A percentile compares a stretch with the other conserved stretches of the same genome.
Conservation (phyloP, 2,888 invertebrate genomes). For the Aelia acuminata region DNA sequence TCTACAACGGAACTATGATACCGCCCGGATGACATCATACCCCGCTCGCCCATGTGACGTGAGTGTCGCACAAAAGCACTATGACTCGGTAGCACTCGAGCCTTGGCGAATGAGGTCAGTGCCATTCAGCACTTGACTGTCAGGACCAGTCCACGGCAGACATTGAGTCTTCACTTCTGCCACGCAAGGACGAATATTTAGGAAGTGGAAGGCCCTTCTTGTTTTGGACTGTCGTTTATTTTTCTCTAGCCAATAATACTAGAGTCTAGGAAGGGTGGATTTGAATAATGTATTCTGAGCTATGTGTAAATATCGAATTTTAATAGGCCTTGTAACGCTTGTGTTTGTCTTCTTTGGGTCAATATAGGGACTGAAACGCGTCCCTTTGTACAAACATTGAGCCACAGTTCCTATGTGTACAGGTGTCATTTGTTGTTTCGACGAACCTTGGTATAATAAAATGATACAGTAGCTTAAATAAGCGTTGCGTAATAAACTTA, state of each 20-base stretch:
- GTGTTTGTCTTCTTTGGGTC: neutral
- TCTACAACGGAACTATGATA: neutral
- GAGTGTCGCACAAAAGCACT: neutral
- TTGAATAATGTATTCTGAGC: slow-evolving; percentile 7
- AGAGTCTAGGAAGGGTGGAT: neutral
- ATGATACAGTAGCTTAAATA: neutral
- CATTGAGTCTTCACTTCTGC: neutral
- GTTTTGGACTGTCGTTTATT: neutral
- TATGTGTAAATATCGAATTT: neutral
- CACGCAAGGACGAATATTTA: neutral
- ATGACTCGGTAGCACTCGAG: neutral
- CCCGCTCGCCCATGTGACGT: neutral
- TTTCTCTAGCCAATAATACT: neutral
- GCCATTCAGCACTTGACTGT: neutral
- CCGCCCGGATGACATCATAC: neutral
- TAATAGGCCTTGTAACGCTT: neutral
- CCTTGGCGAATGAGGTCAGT: slow-evolving; percentile 22
- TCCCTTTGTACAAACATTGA: neutral
- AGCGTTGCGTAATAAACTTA: no score
- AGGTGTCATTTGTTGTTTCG: neutral
- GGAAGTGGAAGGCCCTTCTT: neutral
- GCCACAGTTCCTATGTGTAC: neutral
- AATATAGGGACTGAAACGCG: neutral
- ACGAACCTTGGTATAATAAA: neutral
- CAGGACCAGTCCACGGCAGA: neutral